Conservation (phyloP, 2,888 invertebrate species). For the Meiosimyza decipiens region DNA sequence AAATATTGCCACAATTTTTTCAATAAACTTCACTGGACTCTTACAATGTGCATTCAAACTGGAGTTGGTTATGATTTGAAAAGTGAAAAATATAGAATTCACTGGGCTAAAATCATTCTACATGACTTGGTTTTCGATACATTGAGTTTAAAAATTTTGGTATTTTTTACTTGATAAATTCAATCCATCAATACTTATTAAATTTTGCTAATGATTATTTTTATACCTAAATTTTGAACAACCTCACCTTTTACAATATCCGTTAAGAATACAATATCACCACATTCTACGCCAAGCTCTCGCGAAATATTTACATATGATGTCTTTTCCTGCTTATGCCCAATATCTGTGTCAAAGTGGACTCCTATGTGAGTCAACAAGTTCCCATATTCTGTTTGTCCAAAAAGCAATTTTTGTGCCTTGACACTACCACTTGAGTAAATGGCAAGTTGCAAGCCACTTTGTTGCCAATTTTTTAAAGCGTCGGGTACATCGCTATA, state of each 20-base stretch:
- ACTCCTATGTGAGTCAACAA: constrained; percentile 77
- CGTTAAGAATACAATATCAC: constrained; percentile 85
- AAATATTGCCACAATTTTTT: too few species aligned
- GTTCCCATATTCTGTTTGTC: constrained; percentile 81
- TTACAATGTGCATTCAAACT: too few species aligned
- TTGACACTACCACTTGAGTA: constrained; percentile 94
- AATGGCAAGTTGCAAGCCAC: constrained; percentile 79
- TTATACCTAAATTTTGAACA: background rate
- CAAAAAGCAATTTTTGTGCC: constrained; percentile 89
- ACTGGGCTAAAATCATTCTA: too few species aligned
- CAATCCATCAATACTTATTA: background rate
- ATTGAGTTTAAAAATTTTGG: too few species aligned
- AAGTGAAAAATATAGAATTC: too few species aligned
- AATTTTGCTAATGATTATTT: background rate
- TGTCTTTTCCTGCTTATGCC: constrained; percentile 79
- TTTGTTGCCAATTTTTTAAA: constrained; percentile 77
- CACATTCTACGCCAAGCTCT: constrained; percentile 71
- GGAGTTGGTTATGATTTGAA: too few species aligned
- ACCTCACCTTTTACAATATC: constrained; percentile 81
- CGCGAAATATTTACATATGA: constrained; percentile 84
- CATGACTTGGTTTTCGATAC: too few species aligned
- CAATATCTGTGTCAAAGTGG: constrained; percentile 89
- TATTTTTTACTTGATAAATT: too few species aligned
- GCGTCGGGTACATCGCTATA: constrained; percentile 86
- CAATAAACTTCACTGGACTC: too few species aligned